A percentile compares a stretch with the other conserved stretches of the same genome.
Conservation (phyloP, 2,797 vertebrate genomes). For the Esox lucius region DNA sequence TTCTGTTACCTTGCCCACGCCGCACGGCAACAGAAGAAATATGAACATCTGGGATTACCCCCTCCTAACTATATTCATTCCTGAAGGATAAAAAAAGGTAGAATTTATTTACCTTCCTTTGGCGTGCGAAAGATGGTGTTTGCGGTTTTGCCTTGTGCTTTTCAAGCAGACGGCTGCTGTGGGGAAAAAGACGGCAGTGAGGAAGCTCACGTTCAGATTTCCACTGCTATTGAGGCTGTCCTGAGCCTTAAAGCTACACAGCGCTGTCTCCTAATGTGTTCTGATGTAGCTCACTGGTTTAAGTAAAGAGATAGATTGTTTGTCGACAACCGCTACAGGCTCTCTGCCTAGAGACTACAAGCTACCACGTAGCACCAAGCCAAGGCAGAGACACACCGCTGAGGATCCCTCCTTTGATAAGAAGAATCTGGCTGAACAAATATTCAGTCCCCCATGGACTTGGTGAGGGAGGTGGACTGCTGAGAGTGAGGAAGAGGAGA, state of each 20-base stretch:
- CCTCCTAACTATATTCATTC: background rate
- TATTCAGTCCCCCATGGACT: slow-evolving; percentile 37
- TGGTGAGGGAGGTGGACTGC: slow-evolving; percentile 55
- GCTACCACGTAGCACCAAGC: slow-evolving; percentile 34
- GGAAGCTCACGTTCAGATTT: background rate
- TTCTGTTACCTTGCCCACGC: background rate
- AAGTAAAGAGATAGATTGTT: slow-evolving; percentile 18
- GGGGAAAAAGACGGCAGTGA: background rate
- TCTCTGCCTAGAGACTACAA: slow-evolving; percentile 38
- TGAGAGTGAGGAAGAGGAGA: slow-evolving; percentile 54
- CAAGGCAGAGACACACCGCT: background rate
- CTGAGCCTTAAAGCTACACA: background rate
- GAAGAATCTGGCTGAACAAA: slow-evolving; percentile 55
- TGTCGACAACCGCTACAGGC: slow-evolving; percentile 26
- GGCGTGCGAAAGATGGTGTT: background rate
- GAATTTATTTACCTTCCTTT: background rate
- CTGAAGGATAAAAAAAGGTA: background rate
- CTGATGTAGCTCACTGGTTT: slow-evolving; percentile 23
- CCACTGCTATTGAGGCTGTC: background rate
- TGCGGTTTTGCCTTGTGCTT: slow-evolving; percentile 8
- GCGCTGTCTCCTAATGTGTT: slow-evolving; percentile 5
- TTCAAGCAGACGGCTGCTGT: background rate
- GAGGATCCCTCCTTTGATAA: slow-evolving; percentile 11
- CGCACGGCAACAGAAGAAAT: background rate
- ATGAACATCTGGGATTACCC: background rate